phyloP scores from a whole-genome alignment of 2,888 invertebrate species.

The Argynnis bischoffii region DNA sequence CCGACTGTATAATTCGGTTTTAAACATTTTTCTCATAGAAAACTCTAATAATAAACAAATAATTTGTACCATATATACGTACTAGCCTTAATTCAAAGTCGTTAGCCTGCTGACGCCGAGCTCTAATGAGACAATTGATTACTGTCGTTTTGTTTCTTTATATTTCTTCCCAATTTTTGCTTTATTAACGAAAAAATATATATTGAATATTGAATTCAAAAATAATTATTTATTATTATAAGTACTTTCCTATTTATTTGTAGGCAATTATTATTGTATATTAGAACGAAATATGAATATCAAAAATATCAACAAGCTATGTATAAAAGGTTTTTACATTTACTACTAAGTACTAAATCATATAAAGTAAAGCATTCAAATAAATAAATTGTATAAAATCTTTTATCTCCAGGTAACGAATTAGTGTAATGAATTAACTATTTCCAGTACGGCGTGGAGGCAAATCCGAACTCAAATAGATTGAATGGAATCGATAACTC shows the following conservation, averaged over 20 bases:
- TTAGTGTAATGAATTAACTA: conserved; percentile 63
- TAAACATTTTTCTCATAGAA: no score
- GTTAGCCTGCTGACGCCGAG: conserved; percentile 34
- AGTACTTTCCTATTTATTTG: not conserved
- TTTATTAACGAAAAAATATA: conserved; percentile 12
- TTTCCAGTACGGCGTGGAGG: conserved; percentile 46
- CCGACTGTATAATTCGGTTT: no score
- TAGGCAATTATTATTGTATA: not conserved
- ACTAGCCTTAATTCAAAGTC: conserved; percentile 35
- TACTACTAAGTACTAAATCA: no score
- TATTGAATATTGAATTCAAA: conserved; percentile 8
- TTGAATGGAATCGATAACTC: conserved; percentile 51
- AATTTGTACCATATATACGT: conserved; percentile 8
- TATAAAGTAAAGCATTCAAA: not conserved
- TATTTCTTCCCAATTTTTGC: conserved; percentile 21
- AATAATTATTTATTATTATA: not conserved
- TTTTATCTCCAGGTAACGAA: conserved; percentile 42
- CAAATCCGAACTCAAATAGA: conserved; percentile 50
- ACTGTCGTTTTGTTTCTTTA: conserved; percentile 37
- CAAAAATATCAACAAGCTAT: no score
- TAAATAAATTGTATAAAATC: not conserved
- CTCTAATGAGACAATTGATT: conserved; percentile 41
- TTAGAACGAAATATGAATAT: no score
- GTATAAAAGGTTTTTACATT: no score
- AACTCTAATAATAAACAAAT: no score